Percentiles rank a stretch among this genome's conserved stretches.
Conservation (phyloP, 2,888 invertebrate species). For the Chymomyza fuscimana region DNA sequence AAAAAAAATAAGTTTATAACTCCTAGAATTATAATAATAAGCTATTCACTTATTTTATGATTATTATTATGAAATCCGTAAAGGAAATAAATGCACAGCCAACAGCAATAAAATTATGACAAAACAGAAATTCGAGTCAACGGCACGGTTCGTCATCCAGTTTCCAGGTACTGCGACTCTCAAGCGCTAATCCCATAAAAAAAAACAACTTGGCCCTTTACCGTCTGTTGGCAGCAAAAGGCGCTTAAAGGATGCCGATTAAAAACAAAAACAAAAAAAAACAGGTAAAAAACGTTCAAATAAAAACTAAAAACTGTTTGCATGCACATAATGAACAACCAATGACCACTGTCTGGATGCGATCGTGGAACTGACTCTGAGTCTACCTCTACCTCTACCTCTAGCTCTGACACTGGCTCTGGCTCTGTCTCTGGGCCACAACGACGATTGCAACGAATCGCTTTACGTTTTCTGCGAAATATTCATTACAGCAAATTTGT, state of each 20-base stretch:
- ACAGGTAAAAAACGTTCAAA: background rate
- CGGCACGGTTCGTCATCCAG: background rate
- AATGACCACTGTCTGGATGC: conserved; percentile 15
- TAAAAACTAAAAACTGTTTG: conserved; percentile 39
- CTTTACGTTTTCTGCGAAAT: conserved; percentile 68
- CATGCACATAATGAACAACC: conserved; percentile 50
- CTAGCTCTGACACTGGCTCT: too few relatives aligned
- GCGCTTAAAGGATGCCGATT: background rate
- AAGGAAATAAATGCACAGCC: conserved; percentile 26
- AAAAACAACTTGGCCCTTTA: background rate
- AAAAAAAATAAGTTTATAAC: too few relatives aligned
- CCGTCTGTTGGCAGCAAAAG: background rate
- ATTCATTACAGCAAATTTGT: conserved; percentile 67
- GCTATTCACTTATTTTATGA: too few relatives aligned
- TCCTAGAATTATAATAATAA: too few relatives aligned
- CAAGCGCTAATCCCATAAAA: background rate
- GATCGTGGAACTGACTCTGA: background rate
- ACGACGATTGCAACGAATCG: conserved; percentile 45
- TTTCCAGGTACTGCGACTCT: conserved; percentile 13
- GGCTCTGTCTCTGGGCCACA: background rate
- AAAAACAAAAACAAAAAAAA: background rate
- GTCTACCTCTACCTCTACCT: background rate
- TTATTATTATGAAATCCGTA: conserved; percentile 16
- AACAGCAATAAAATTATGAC: conserved; percentile 28
- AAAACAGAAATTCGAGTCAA: conserved; percentile 2